These are phyloP conservation scores for Nephila pilipes DNA, from an alignment of 1,140 invertebrate genomes.

Conservation along the genomic window DNA sequence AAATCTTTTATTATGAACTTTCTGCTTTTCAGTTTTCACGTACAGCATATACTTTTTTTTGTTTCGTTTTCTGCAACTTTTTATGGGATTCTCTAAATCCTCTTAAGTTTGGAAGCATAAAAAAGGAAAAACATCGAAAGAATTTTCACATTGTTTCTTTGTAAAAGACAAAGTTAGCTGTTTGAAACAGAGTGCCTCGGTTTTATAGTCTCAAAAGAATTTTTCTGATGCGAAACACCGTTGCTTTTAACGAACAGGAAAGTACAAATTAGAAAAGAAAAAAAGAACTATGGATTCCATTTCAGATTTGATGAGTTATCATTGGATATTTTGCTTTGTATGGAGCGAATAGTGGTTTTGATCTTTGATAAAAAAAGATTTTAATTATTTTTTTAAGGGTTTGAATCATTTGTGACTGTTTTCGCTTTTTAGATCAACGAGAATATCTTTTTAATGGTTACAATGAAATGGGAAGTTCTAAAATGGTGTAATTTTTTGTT, in stretches of 20 bases:
- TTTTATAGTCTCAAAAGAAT: not conserved
- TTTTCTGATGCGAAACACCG: not conserved
- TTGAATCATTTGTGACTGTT: not conserved
- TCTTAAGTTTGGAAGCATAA: not conserved
- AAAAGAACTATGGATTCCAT: not conserved
- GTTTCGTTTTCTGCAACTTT: not conserved
- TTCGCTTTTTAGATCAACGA: no score
- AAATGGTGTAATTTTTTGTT: no score
- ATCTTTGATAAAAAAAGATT: not conserved
- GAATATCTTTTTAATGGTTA: no score
- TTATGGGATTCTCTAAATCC: slow-evolving; percentile 25
- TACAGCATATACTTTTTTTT: not conserved
- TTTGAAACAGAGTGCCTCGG: not conserved
- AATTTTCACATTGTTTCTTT: slow-evolving; percentile 8
- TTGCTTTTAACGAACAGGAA: not conserved
- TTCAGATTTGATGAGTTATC: not conserved
- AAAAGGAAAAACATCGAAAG: not conserved
- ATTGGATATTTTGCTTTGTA: not conserved
- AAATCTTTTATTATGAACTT: slow-evolving; percentile 11
- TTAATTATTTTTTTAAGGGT: not conserved
- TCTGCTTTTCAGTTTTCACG: not conserved
- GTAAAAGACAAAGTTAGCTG: not conserved
- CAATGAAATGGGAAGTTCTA: no score
- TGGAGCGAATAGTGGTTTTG: not conserved
- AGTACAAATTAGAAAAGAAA: not conserved